Base-by-base conservation (phyloP, 2,888 invertebrate species). In the Drosophila imparisetae region DNA sequence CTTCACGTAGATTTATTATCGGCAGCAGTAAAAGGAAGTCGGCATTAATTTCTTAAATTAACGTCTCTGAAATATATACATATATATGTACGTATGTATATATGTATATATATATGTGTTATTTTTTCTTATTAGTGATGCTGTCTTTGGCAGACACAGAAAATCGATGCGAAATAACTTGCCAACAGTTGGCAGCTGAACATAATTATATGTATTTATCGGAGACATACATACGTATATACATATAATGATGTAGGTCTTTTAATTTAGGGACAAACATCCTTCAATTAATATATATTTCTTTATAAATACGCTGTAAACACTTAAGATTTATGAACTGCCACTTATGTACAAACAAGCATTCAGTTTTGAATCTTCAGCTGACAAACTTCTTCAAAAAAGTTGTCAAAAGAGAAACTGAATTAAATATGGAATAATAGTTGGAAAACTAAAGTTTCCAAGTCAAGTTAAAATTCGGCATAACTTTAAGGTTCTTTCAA, bases 11-110 rank as follows among this genome's bases (percentile, higher is more conserved):
- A 87, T 87, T 83, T 87, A 83, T 86, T 75, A 79, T 71, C 57
- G 60, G 70, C 62, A 63, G 62, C 67, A 61, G 71, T 60, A 68
- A 78, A 76, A 75, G 71, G 63, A 79, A 85, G 72, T 81, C 81
- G 65, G 65, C 81, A 83, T 85, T 86, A 80, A 86, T 87, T 86
- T 83, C 75, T 77, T 78, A 81, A 86, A 86, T 86, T 83, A 80
- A 80, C 73, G 72, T 63, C 65, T 61, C 68, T 61, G 21, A 65
- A 66, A 54, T 34, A 45, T 30, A 34, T 21, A 38, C 40, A 48
- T 8, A 38, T 21, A 34, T 18, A n/a, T 30, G 36, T 29, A 58
- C 7, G 7, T 21, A 13, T 0, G 2, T 21, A 2, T 21, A 2
- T 64, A 30, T 11, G 36, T 36, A 8, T 21, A 21, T 7, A 54